These are phyloP conservation scores for Acromyrmex heyeri DNA, from an alignment of 1,140 invertebrate species.

Conservation along the genomic window DNA sequence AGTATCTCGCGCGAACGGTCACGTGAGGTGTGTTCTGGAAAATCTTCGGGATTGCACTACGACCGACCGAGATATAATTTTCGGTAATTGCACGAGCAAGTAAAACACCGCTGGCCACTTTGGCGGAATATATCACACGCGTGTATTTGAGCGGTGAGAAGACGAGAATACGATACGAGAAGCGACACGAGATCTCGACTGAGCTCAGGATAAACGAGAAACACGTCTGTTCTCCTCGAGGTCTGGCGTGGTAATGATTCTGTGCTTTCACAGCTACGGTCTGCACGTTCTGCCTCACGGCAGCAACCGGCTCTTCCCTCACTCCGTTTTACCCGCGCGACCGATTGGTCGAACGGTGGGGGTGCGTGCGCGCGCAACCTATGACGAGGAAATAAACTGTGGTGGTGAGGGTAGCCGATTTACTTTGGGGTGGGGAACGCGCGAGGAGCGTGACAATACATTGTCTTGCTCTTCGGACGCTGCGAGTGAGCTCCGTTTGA, in stretches of 20 bases:
- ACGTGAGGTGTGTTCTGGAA: constrained; percentile 25
- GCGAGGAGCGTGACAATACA: constrained; percentile 57
- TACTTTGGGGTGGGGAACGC: constrained; percentile 44
- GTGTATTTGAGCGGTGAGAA: constrained; percentile 55
- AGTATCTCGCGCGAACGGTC: not conserved
- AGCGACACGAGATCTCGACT: constrained; percentile 83
- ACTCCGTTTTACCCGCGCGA: constrained; percentile 45
- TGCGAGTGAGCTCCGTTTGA: constrained; percentile 57
- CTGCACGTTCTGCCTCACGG: constrained; percentile 72
- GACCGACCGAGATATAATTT: not conserved
- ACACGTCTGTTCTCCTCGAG: constrained; percentile 85
- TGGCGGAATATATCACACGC: constrained; percentile 65
- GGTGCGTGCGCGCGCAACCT: constrained; percentile 60
- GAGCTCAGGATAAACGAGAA: constrained; percentile 81
- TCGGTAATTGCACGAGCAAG: not conserved
- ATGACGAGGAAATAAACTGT: constrained; percentile 48
- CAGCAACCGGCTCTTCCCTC: constrained; percentile 60
- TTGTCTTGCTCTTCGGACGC: constrained; percentile 69
- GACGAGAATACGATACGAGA: not conserved
- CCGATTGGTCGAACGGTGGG: constrained; percentile 62
- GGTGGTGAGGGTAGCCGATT: constrained; percentile 38
- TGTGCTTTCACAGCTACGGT: constrained; percentile 78
- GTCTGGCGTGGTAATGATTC: constrained; percentile 85
- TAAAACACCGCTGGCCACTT: constrained; percentile 47
- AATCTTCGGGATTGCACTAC: not conserved